phyloP scores from a whole-genome alignment of 2,797 vertebrate species.

The Lacerta agilis region DNA sequence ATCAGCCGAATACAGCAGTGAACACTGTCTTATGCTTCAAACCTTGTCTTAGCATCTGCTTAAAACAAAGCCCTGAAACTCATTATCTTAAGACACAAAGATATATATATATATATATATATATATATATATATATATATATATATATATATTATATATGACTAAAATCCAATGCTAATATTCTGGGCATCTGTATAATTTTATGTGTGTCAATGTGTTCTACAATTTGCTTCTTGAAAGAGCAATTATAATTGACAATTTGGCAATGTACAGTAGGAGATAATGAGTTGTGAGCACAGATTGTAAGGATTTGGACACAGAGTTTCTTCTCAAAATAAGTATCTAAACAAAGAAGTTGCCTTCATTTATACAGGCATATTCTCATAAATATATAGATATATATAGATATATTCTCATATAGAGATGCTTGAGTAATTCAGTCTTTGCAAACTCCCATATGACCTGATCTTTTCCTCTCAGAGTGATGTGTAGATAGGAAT shows the following conservation, averaged over 20 bases:
- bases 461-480: neutral
- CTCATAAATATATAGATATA: no score
- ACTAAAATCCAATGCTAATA: constrained; percentile 32
- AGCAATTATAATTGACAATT: constrained; percentile 57
- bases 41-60: neutral
- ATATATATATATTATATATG: neutral
- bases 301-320: constrained; percentile 47
- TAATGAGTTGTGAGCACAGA: constrained; percentile 62
- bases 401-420: no score
- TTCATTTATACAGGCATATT: constrained; percentile 1
- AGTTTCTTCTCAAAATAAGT: constrained; percentile 40
- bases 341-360: constrained; percentile 28
- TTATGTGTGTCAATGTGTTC: constrained; percentile 52
- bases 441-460: neutral
- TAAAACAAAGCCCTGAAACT: constrained; percentile 8
- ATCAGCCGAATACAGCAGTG: neutral
- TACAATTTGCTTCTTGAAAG: constrained; percentile 44
- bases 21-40: neutral
- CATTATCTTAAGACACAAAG: constrained; percentile 6
- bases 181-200: constrained; percentile 41
- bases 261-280: constrained; percentile 57
- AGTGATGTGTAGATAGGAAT: neutral
- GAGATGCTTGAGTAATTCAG: neutral
- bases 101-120: neutral
- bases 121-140: no score